These are phyloP conservation scores for Epistrophella euchroma DNA, from an alignment of 2,888 invertebrate genomes.

Conservation along the genomic window DNA sequence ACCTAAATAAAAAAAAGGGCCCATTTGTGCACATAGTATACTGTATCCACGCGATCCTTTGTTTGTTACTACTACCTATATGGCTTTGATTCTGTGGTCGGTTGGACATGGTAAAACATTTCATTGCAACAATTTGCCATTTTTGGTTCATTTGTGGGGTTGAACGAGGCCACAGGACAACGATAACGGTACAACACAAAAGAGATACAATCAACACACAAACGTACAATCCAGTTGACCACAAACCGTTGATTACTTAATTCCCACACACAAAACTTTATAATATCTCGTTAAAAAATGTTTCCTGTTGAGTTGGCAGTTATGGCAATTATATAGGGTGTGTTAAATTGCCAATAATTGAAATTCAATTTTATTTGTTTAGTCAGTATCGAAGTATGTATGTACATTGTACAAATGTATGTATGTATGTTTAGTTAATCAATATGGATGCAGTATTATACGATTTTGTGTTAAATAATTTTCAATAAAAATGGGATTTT, in stretches of 20 bases:
- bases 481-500: neutral
- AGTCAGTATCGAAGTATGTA: neutral
- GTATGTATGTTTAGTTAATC: neutral
- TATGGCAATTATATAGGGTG: neutral
- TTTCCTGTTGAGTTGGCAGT: conserved; percentile 18
- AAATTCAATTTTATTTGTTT: conserved; percentile 25
- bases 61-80: neutral
- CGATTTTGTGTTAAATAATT: neutral
- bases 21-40: neutral
- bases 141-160: conserved; percentile 50
- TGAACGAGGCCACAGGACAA: conserved; percentile 19
- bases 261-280: conserved; percentile 17
- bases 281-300: conserved; percentile 14
- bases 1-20: neutral
- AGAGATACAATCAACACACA: neutral
- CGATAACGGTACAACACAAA: conserved; percentile 3
- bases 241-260: conserved; percentile 36
- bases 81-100: conserved; percentile 47
- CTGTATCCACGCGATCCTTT: conserved; percentile 8
- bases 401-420: too few species aligned
- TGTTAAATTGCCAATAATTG: conserved; percentile 24
- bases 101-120: conserved; percentile 26
- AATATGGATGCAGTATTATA: neutral
- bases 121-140: conserved; percentile 56
- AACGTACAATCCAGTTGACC: conserved; percentile 5